Conservation (phyloP, 2,888 invertebrate species). For the Gastrophysa polygoni region DNA sequence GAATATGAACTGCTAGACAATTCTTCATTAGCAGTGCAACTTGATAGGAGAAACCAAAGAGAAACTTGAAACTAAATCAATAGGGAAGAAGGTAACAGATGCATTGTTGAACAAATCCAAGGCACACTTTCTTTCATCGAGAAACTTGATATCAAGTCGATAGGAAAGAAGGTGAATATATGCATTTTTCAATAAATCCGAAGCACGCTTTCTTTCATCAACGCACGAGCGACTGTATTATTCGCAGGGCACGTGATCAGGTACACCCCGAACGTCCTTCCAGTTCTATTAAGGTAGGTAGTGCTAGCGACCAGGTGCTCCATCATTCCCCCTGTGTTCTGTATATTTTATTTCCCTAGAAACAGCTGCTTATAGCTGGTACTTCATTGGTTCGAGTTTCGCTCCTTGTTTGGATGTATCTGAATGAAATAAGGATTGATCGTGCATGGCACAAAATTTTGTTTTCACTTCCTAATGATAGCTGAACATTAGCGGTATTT, state of each 20-base stretch:
- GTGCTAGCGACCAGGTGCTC: neutral
- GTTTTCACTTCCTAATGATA: too few species aligned
- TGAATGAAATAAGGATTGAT: neutral
- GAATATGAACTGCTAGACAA: slow-evolving; percentile 20
- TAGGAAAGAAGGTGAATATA: too few species aligned
- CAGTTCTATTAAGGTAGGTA: neutral
- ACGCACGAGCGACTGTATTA: neutral
- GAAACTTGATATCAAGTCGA: too few species aligned
- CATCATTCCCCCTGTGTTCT: too few species aligned
- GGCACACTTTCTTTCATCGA: too few species aligned
- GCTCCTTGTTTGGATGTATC: neutral
- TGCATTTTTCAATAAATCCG: too few species aligned
- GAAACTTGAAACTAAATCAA: too few species aligned
- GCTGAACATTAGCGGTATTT: neutral
- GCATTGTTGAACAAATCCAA: too few species aligned
- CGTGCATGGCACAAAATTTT: too few species aligned
- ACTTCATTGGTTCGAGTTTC: neutral
- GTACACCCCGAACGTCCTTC: neutral
- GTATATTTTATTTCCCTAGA: neutral
- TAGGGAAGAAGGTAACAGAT: too few species aligned
- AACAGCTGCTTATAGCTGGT: neutral
- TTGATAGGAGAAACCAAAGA: slow-evolving; percentile 16
- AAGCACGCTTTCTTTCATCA: neutral
- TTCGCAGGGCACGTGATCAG: slow-evolving; percentile 4
- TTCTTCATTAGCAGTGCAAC: slow-evolving; percentile 29